Evolutionary conservation across 2,888 invertebrate species (phyloP).

Genomic region (Drosophila multiciliata): DNA sequence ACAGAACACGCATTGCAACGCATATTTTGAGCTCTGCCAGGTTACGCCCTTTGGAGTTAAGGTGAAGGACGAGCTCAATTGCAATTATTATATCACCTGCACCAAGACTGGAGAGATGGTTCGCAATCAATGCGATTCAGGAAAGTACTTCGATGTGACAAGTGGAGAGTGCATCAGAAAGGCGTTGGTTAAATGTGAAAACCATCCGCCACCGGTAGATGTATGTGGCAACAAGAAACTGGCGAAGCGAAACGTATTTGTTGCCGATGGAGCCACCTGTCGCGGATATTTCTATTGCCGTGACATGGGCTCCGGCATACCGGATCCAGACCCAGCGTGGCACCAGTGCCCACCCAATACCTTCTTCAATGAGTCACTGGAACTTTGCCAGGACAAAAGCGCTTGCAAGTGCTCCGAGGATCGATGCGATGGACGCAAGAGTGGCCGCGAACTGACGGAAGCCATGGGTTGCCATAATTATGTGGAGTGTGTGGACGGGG

Average conservation of each 20-base stretch:
- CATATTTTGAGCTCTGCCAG: constrained; percentile 66
- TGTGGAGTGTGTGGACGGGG: constrained; percentile 51
- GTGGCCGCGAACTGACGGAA: constrained; percentile 53
- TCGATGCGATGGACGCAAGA: constrained; percentile 68
- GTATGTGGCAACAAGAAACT: constrained; percentile 76
- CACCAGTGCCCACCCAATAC: constrained; percentile 58
- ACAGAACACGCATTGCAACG: constrained; percentile 51
- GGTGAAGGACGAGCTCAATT: constrained; percentile 68
- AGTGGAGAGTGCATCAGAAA: constrained; percentile 56
- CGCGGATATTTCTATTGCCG: constrained; percentile 78
- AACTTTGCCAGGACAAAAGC: constrained; percentile 56
- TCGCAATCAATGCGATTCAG: constrained; percentile 41
- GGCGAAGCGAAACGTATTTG: constrained; percentile 69
- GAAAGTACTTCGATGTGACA: constrained; percentile 60
- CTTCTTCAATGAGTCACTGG: constrained; percentile 65
- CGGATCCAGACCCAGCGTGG: constrained; percentile 68
- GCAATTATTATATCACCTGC: constrained; percentile 69
- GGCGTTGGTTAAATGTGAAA: constrained; percentile 58
- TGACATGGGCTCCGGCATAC: constrained; percentile 65
- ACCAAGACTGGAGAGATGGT: constrained; percentile 31
- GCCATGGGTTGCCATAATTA: constrained; percentile 63
- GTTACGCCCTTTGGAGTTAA: constrained; percentile 50
- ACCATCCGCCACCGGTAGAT: constrained; percentile 67
- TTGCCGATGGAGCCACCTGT: constrained; percentile 74
- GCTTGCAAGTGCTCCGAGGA: constrained; percentile 57